Evolutionary conservation across 1,140 invertebrate genomes (phyloP).

Genomic region (Hestina assimilis): DNA sequence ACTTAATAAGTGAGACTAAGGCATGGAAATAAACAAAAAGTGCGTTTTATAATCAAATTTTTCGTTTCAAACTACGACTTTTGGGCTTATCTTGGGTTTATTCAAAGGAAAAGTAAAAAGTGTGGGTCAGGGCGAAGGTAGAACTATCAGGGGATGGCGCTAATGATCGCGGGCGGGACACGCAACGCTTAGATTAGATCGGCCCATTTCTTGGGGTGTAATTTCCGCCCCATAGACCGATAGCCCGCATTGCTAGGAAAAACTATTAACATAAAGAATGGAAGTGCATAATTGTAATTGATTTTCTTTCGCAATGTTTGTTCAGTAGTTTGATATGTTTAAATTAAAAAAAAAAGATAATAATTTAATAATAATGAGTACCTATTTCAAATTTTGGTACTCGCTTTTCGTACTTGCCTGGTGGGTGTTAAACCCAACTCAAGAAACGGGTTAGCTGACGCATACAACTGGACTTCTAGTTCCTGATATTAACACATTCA

Average conservation of each 20-base stretch:
- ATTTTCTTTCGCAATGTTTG: no score
- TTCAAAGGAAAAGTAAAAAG: constrained; percentile 20
- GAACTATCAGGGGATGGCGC: constrained; percentile 37
- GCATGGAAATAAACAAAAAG: background rate
- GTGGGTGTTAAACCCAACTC: no score
- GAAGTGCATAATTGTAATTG: background rate
- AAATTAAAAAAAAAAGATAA: no score
- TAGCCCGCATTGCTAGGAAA: constrained; percentile 38
- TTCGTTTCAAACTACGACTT: background rate
- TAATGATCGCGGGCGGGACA: constrained; percentile 43
- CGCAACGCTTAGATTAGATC: constrained; percentile 66
- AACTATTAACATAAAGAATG: constrained; percentile 19
- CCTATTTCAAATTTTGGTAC: no score
- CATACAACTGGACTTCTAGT: no score
- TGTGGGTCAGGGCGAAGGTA: constrained; percentile 6
- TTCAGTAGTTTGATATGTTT: no score
- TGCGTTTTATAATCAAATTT: background rate
- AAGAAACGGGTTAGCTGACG: no score
- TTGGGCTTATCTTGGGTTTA: constrained; percentile 19
- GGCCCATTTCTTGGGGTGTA: constrained; percentile 54
- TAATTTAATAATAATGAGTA: no score
- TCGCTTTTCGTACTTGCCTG: no score
- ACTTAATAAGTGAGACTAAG: background rate
- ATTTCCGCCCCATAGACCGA: constrained; percentile 54
- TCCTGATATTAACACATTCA: no score